phyloP scores from a whole-genome alignment of 2,797 vertebrate species.

The Danio aesculapii region DNA sequence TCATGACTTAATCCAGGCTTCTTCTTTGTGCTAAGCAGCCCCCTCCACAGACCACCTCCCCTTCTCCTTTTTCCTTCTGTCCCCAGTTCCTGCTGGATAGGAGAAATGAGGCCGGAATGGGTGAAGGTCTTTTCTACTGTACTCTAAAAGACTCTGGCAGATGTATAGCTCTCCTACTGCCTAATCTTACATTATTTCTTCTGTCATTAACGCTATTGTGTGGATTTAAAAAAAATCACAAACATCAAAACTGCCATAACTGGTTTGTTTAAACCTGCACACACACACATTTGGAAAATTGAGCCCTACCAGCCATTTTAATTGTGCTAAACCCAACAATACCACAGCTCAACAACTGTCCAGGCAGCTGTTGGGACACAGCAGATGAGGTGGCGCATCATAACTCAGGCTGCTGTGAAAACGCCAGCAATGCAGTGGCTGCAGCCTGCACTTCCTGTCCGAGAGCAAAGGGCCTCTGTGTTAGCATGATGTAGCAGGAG shows the following conservation, averaged over 20 bases:
- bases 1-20: slow-evolving; percentile 88
- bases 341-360: slow-evolving; percentile 65
- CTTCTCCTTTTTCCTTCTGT: slow-evolving; percentile 46
- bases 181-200: slow-evolving; percentile 28
- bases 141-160: slow-evolving; percentile 33
- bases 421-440: slow-evolving; percentile 33
- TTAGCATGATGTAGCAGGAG: slow-evolving; percentile 52
- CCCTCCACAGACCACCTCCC: slow-evolving; percentile 72
- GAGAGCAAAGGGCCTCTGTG: slow-evolving; percentile 56
- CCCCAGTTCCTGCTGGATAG: slow-evolving; percentile 40
- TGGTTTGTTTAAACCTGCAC: neutral
- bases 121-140: slow-evolving; percentile 31
- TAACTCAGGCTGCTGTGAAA: slow-evolving; percentile 64
- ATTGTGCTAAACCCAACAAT: slow-evolving; percentile 5
- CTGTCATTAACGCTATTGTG: neutral
- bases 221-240: neutral
- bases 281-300: slow-evolving; percentile 6
- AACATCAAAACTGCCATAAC: slow-evolving; percentile 16
- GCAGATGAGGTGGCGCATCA: slow-evolving; percentile 68
- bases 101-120: slow-evolving; percentile 23
- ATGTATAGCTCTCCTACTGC: slow-evolving; percentile 15
- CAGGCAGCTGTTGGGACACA: slow-evolving; percentile 69
- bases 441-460: slow-evolving; percentile 54
- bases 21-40: slow-evolving; percentile 76
- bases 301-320: slow-evolving; percentile 19